phyloP scores from a whole-genome alignment of 2,888 invertebrate species.

The Vandiemenella viatica region DNA sequence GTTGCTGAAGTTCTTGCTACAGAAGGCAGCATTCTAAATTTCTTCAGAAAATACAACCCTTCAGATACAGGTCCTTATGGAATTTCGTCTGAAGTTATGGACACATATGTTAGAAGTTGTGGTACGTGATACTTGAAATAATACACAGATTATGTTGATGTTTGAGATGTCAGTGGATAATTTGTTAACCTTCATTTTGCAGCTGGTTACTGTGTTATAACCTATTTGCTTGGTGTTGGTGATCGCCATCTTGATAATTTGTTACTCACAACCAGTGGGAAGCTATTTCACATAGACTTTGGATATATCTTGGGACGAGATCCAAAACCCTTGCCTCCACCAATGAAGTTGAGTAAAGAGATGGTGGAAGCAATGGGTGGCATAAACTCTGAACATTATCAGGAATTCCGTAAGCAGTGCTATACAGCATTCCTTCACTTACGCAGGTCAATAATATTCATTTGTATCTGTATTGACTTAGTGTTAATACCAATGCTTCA shows the following conservation, averaged over 20 bases:
- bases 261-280: conserved; percentile 76
- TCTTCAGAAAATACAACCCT: conserved; percentile 80
- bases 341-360: conserved; percentile 97
- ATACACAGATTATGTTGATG: neutral
- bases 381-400: conserved; percentile 77
- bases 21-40: conserved; percentile 84
- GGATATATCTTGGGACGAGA: conserved; percentile 95
- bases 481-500: no score
- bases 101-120: conserved; percentile 88
- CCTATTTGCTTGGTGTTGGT: conserved; percentile 92
- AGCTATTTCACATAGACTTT: conserved; percentile 94
- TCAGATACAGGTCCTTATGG: conserved; percentile 79
- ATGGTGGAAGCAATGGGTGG: conserved; percentile 99
- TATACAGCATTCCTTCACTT: conserved; percentile 93
- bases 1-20: conserved; percentile 80
- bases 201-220: conserved; percentile 96
- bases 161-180: neutral
- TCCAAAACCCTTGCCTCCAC: conserved; percentile 96
- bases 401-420: conserved; percentile 85
- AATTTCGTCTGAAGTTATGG: conserved; percentile 88
- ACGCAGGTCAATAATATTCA: conserved; percentile 48
- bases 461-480: no score
- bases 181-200: conserved; percentile 17
- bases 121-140: conserved; percentile 34
- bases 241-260: conserved; percentile 96